Conservation (phyloP, 2,113 vertebrate genomes). For the Andinoacara biseriatus region DNA sequence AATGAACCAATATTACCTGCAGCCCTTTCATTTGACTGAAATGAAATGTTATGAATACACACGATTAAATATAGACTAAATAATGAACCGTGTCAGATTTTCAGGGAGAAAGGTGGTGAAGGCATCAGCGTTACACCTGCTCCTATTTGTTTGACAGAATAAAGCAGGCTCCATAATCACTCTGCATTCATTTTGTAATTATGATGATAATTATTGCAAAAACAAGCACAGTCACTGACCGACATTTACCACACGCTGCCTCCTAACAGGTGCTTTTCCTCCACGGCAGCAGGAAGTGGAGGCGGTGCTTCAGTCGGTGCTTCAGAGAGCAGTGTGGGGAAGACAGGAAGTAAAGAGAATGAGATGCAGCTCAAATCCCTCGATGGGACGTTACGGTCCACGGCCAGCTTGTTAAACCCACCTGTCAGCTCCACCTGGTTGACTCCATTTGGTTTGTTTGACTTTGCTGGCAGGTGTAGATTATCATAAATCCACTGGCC, state of each 20-base stretch:
- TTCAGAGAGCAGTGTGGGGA: not conserved
- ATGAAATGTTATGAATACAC: not conserved
- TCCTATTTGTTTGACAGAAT: not conserved
- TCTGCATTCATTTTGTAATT: not conserved
- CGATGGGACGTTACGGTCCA: not conserved
- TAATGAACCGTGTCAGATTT: too few species aligned
- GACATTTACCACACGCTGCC: not conserved
- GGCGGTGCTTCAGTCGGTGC: not conserved
- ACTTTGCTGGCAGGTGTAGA: not conserved
- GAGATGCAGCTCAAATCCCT: not conserved
- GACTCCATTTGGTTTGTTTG: not conserved
- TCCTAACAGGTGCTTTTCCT: not conserved
- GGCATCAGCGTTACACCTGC: not conserved
- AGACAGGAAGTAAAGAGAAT: not conserved
- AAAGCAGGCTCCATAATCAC: not conserved
- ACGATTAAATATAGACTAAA: not conserved
- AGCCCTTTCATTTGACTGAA: too few species aligned
- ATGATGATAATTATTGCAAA: not conserved
- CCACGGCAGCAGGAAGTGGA: not conserved
- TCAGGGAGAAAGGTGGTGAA: too few species aligned
- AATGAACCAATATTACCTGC: not conserved
- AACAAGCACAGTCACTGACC: too few species aligned
- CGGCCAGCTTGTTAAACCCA: not conserved
- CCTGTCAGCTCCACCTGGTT: not conserved
- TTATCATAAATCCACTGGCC: constrained; percentile 1